Conservation (phyloP, 2,888 invertebrate species). For the Oligia strigilis region DNA sequence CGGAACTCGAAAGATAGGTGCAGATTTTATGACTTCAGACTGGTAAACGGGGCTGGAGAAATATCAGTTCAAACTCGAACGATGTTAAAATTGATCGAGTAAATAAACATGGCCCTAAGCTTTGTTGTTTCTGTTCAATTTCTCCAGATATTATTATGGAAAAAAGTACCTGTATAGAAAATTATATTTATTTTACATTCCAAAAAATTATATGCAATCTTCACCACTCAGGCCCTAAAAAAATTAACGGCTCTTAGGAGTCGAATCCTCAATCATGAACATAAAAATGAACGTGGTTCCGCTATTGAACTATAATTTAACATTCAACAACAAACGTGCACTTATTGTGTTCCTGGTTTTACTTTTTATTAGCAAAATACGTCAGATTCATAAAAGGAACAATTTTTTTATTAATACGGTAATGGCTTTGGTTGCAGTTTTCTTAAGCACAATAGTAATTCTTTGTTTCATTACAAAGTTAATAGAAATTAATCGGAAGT, state of each 20-base stretch:
- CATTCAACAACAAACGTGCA: slow-evolving; percentile 21
- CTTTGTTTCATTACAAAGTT: slow-evolving; percentile 35
- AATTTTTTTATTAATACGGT: not conserved
- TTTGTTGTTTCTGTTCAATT: not conserved
- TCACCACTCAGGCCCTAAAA: not conserved
- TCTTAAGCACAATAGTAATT: slow-evolving; percentile 12
- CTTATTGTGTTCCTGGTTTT: slow-evolving; percentile 47
- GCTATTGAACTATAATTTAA: not conserved
- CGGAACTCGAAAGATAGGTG: slow-evolving; percentile 40
- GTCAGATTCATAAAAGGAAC: slow-evolving; percentile 32
- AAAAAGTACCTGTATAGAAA: not conserved
- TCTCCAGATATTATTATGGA: not conserved
- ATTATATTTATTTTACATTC: not conserved
- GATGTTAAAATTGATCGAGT: slow-evolving; percentile 11
- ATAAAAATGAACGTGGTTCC: slow-evolving; percentile 23
- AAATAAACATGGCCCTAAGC: slow-evolving; percentile 1
- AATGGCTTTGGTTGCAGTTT: slow-evolving; percentile 18
- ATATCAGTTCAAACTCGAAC: slow-evolving; percentile 33
- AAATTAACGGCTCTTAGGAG: not conserved
- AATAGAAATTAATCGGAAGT: slow-evolving; percentile 33
- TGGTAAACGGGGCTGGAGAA: slow-evolving; percentile 23
- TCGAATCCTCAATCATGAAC: not conserved
- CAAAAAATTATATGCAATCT: not conserved
- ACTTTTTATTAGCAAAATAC: slow-evolving; percentile 17
- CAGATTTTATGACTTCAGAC: slow-evolving; percentile 46